Evolutionary conservation across 2,888 invertebrate species (phyloP).

Genomic region (Sycophila texana): DNA sequence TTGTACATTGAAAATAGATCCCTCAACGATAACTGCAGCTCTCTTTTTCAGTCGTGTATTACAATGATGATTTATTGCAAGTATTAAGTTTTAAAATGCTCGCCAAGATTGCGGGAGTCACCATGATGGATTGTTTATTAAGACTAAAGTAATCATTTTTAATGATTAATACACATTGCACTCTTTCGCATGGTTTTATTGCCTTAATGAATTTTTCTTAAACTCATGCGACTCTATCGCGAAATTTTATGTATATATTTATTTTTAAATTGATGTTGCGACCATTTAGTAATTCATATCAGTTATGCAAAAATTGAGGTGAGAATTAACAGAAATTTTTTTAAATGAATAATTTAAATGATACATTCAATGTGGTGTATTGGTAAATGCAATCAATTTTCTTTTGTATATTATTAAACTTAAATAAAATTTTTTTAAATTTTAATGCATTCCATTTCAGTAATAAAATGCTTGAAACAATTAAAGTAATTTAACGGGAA

Average conservation of each 20-base stretch:
- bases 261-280: conserved; percentile 1
- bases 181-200: conserved; percentile 20
- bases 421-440: no score
- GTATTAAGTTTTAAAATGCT: conserved; percentile 32
- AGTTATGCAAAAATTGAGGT: no score
- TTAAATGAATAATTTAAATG: no score
- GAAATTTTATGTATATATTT: neutral
- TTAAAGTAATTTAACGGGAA: no score
- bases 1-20: conserved; percentile 13
- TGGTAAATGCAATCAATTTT: no score
- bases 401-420: no score
- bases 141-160: conserved; percentile 32
- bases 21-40: conserved; percentile 2
- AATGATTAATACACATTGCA: conserved; percentile 30
- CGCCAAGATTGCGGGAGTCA: neutral
- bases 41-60: conserved; percentile 8
- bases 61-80: conserved; percentile 28
- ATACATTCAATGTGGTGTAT: no score
- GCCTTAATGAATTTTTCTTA: conserved; percentile 11
- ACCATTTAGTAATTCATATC: neutral
- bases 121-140: conserved; percentile 35
- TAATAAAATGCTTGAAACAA: no score
- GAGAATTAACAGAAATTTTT: no score
- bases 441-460: no score
- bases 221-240: conserved; percentile 3